Evolutionary conservation across 2,888 invertebrate species (phyloP), one percentile per base, ranked within the genome.

Genomic region (Nasonia oneida): DNA sequence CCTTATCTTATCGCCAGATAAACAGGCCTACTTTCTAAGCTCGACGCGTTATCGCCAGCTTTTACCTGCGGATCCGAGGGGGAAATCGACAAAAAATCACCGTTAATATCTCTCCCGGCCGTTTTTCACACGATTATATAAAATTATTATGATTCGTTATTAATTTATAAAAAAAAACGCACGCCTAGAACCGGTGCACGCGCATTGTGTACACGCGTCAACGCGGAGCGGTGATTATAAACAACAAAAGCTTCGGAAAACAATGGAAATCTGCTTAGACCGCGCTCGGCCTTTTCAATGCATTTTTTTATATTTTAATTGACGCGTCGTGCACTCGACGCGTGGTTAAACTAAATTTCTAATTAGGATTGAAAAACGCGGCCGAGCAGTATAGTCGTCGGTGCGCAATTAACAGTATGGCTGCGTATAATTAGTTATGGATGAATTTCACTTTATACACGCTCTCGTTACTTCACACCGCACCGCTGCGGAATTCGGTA

Each of bases 21-120:
- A 87, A 87, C 85, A 85, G 81, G 85, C 87, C 87, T 87, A 87
- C 85, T 87, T 87, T 85, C 87, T 81, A 82, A 85, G 73, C 85
- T 76, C 70, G 64, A 39, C n/a, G 33, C 42, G 33, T 81, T 86
- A 86, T 86, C 86, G 70, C 29, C 47, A 47, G 47, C 42, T 29
- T 57, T 86, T 84, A 81, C 84, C 81, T 29, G 23, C 33, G 37
- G 8, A 29, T n/a, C 3, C 47, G 71, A 61, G 67, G 53, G 8
- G 74, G 18, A 84, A 37, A 74, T 57, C 76, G 80, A 81, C 84
- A 42, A 78, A 80, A 75, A 81, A 73, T 78, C 71, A 37, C 37
- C 47, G 76, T 64, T 57, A 71, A 47, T 77, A 57, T 77, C 33
- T 70, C 70, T n/a, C 39, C 39, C n/a, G 29, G 50, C 64, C 57